These are phyloP conservation scores for Cynocephalus volans DNA, from an alignment of 2,113 vertebrate species.

Conservation along the genomic window DNA sequence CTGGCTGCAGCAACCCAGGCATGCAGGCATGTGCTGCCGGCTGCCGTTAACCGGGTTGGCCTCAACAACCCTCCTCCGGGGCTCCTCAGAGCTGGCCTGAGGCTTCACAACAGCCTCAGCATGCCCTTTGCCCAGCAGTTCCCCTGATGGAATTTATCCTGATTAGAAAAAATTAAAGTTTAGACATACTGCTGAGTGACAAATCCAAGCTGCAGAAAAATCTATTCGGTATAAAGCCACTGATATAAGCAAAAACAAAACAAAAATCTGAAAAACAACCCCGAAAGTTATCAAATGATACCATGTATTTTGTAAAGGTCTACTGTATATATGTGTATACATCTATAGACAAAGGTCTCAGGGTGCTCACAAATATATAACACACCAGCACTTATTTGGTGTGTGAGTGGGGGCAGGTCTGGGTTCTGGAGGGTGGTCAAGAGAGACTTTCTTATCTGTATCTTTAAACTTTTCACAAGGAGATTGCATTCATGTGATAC, in stretches of 20 bases:
- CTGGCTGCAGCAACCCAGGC: too few relatives aligned
- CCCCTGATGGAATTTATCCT: background rate
- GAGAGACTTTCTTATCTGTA: background rate
- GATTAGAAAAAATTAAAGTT: background rate
- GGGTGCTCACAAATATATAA: too few relatives aligned
- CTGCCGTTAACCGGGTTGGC: background rate
- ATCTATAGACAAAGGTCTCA: background rate
- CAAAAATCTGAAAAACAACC: background rate
- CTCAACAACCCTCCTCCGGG: background rate
- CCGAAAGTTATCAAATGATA: accelerated
- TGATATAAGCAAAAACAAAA: background rate
- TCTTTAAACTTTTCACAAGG: background rate
- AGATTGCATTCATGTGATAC: background rate
- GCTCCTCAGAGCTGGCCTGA: background rate
- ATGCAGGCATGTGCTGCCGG: too few relatives aligned
- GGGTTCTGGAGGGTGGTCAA: background rate
- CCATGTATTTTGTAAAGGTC: background rate
- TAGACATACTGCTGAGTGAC: background rate
- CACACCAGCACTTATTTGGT: background rate
- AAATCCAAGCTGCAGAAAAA: background rate
- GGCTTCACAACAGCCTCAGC: background rate
- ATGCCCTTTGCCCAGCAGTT: background rate
- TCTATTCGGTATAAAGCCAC: background rate
- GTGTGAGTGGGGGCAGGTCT: background rate
- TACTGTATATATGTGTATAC: too few relatives aligned